These are phyloP conservation scores for Genyomyrus donnyi DNA, from an alignment of 2,113 vertebrate species.

Conservation along the genomic window DNA sequence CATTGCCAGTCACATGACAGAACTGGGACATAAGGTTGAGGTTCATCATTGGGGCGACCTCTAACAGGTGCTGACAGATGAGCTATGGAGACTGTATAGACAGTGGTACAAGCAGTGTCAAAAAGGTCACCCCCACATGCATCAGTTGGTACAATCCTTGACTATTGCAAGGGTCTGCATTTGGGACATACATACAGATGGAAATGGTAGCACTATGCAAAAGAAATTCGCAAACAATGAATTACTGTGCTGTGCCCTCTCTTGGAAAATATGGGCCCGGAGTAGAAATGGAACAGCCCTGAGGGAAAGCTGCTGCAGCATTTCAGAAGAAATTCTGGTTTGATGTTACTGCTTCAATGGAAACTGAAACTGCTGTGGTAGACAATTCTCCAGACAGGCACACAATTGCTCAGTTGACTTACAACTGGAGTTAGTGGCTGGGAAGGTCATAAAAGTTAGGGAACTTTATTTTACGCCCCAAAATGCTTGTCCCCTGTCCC, in stretches of 20 bases:
- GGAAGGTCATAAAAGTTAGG: constrained; percentile 1
- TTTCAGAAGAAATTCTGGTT: constrained; percentile 7
- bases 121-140: neutral
- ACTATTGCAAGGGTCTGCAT: neutral
- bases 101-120: neutral
- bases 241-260: neutral
- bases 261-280: neutral
- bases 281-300: neutral
- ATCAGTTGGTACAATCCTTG: neutral
- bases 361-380: neutral
- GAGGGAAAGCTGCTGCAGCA: neutral
- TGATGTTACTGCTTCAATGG: constrained; percentile 1
- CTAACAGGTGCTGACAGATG: neutral
- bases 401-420: neutral
- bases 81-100: neutral
- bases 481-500: neutral
- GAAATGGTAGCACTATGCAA: neutral
- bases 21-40: neutral
- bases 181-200: neutral
- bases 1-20: constrained; percentile 23
- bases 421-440: neutral
- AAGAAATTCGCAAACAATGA: neutral
- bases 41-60: neutral
- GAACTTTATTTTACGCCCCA: neutral
- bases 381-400: neutral